Base-by-base conservation (phyloP, 2,113 vertebrate genomes). In the Coptodon rendalli region DNA sequence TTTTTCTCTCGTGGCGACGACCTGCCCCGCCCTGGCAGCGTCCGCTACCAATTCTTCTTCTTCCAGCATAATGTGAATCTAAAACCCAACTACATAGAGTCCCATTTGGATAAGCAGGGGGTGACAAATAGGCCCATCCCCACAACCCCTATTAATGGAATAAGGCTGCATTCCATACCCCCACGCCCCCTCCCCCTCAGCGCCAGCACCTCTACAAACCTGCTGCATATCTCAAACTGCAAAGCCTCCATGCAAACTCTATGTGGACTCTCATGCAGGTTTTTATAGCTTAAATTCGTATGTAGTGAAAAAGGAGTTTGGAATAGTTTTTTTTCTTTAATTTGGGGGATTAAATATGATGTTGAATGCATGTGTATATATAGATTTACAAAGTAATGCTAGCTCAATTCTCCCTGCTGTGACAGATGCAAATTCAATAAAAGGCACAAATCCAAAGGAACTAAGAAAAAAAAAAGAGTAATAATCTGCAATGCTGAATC, bases 331-430 rank as follows among this genome's bases (percentile, higher is more conserved):
- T 45, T 79, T 95, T 96, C 80, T 40, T 97, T 97, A 97, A 95
- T 86, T 95, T 92, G 90, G 86, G 91, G 97, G 96, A 97, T 40
- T 95, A 95, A 94, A 95, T 97, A 97, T 97, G 96, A 97, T 97
- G 97, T 97, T 97, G 97, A 98, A 97, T 98, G 98, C 97, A 98
- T 99, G 98, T 99, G 98, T 98, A 96, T 96, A 95, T 98, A 95
- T 94, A 96, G 92, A 92, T 91, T 90, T 93, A 91, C 85, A 81
- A 94, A 93, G 96, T 95, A 97, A 97, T 97, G 97, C 97, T 98
- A 98, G 98, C 97, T 98, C 96, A 97, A 97, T 97, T 73, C 97
- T 98, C 98, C 97, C 96, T 97, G 97, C 97, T 97, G 97, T 97
- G 97, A 98, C 97, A 97, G 97, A 98, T 98, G 97, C 97, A 98